Evolutionary conservation across 2,888 invertebrate genomes (phyloP), one percentile per base, ranked within the genome.

Genomic region (Poecilus cupreus): DNA sequence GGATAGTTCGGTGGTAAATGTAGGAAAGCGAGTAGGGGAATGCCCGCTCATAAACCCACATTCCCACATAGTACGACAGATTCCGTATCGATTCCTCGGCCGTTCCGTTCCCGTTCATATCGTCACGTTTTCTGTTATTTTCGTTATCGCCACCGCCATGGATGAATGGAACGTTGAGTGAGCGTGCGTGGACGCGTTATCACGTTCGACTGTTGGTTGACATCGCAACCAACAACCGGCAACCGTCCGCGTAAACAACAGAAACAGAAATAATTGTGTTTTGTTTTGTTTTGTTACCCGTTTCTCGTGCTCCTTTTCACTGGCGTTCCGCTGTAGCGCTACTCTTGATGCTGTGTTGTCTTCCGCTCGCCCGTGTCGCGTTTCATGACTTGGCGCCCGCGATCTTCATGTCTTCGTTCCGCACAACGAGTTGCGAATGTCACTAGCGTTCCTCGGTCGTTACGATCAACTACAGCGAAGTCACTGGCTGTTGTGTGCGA

Each of bases 41-140:
- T 60, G 60, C 20, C 26, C 60, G 22, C 39, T 39, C 68, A 18
- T 18, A 70, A 70, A 39, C 37, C 54, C 22, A 43, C 43, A 54
- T 18, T 37, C 39, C 18, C 26, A 46, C 16, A 51, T 13, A 46
- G 26, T 43, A 77, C 60, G 8, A 13, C 22, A 77, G 60, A 77
- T 57, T 57, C 26, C 16, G 37, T 77, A 77, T 77, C 57, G 77
- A 77, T 77, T 77, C 37, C 26, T 18, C 54, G 32, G 24, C 13
- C 2, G 60, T 39, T 68, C 37, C 77, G 77, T 43, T 77, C 39
- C 60, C 57, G 24, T 68, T 26, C 16, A 54, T 24, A 20, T 22
- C 39, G 77, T 77, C 77, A 77, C 77, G 77, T 77, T 77, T 76
- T 57, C 24, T 60, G 60, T 60, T 77, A 77, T 77, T 77, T 20